A percentile compares a stretch with the other conserved stretches of the same genome.
Conservation (phyloP, 1,140 invertebrate species). For the Drosophila rhopaloa region DNA sequence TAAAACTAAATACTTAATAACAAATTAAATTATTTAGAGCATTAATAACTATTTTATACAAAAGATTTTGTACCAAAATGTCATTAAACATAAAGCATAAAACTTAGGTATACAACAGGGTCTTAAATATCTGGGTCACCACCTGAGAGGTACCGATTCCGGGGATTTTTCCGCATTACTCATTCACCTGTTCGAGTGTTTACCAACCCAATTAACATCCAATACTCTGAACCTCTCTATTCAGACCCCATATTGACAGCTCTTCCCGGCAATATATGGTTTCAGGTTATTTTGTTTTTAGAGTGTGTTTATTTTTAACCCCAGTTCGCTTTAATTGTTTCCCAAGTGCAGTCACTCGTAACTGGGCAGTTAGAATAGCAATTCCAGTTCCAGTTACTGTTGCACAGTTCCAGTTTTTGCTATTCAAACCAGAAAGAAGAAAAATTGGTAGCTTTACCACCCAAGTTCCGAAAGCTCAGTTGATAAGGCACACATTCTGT, state of each 20-base stretch:
- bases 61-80: background rate
- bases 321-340: slow-evolving; percentile 61
- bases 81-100: background rate
- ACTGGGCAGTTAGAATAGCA: slow-evolving; percentile 47
- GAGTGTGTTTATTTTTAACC: slow-evolving; percentile 42
- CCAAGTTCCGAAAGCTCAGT: background rate
- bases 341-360: slow-evolving; percentile 72
- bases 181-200: slow-evolving; percentile 55
- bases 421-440: slow-evolving; percentile 35
- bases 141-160: slow-evolving; percentile 14
- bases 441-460: slow-evolving; percentile 5
- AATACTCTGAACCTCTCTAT: slow-evolving; percentile 30
- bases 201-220: slow-evolving; percentile 67
- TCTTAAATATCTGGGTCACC: slow-evolving; percentile 42
- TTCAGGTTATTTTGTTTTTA: slow-evolving; percentile 30
- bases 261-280: slow-evolving; percentile 34
- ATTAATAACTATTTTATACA: too few relatives aligned
- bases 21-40: too few relatives aligned
- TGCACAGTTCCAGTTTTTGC: slow-evolving; percentile 42
- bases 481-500: slow-evolving; percentile 31
- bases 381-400: slow-evolving; percentile 35
- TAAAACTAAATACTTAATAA: too few relatives aligned
- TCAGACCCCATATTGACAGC: slow-evolving; percentile 16
- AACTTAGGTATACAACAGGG: background rate
- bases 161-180: slow-evolving; percentile 60